Evolutionary conservation across 2,888 invertebrate species (phyloP).

Genomic region (Heteropelma amictum): DNA sequence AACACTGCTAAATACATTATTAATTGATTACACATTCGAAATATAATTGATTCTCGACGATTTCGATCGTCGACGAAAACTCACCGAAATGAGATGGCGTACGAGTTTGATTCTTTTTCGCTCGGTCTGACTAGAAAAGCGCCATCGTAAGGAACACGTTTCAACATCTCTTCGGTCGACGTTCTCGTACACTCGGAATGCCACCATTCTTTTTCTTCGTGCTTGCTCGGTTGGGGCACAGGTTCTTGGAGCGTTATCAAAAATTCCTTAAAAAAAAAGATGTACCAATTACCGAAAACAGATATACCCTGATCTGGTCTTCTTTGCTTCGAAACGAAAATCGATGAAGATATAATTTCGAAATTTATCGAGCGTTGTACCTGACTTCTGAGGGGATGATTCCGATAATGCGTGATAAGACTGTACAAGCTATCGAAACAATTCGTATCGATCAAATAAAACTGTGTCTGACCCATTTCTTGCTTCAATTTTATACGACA

Average conservation of each 20-base stretch:
- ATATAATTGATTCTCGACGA: not conserved
- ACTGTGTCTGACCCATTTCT: constrained; percentile 92
- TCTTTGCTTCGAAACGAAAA: not conserved
- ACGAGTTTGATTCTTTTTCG: constrained; percentile 90
- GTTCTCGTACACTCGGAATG: constrained; percentile 88
- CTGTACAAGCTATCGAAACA: constrained; percentile 95
- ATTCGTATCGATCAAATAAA: constrained; percentile 92
- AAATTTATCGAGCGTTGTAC: too few relatives aligned
- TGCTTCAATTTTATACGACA: constrained; percentile 94
- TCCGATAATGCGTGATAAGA: constrained; percentile 93
- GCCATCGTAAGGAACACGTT: constrained; percentile 91
- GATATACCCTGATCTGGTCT: not conserved
- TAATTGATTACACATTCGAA: too few relatives aligned
- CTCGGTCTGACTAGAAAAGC: constrained; percentile 96
- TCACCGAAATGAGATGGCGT: constrained; percentile 95
- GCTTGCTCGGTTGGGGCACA: constrained; percentile 96
- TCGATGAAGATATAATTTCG: too few relatives aligned
- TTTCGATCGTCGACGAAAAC: not conserved
- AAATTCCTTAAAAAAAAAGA: constrained; percentile 83
- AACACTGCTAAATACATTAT: too few relatives aligned
- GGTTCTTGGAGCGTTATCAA: constrained; percentile 92
- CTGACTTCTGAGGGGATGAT: constrained; percentile 90
- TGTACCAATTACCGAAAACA: not conserved
- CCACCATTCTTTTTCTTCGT: constrained; percentile 96
- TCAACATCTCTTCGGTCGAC: constrained; percentile 93